These are phyloP conservation scores for Scortum barcoo DNA, from an alignment of 2,113 vertebrate genomes.

Conservation along the genomic window DNA sequence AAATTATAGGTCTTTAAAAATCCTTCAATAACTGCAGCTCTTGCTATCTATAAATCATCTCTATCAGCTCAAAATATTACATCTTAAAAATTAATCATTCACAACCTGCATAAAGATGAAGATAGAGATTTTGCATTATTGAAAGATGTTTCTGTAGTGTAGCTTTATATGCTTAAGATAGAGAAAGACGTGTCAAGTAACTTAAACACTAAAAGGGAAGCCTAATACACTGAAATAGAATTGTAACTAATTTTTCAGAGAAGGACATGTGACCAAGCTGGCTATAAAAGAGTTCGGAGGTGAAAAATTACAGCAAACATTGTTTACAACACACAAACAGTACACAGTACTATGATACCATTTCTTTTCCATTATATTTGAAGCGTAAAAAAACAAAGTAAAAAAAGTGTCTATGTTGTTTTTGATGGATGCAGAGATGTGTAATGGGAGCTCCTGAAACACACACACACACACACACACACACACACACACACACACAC, in stretches of 20 bases:
- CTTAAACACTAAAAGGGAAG: background rate
- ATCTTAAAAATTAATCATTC: background rate
- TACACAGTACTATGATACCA: background rate
- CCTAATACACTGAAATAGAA: background rate
- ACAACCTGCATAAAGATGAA: background rate
- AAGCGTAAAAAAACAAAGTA: constrained; percentile 54
- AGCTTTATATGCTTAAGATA: background rate
- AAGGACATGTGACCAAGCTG: background rate
- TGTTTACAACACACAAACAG: constrained; percentile 20
- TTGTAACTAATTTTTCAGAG: background rate
- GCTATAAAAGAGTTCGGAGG: background rate
- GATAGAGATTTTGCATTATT: background rate
- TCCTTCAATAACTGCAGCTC: background rate
- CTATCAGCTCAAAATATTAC: background rate
- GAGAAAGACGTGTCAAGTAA: background rate
- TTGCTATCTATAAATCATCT: background rate
- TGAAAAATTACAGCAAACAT: constrained; percentile 31
- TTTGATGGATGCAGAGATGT: constrained; percentile 69
- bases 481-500: constrained; percentile 35
- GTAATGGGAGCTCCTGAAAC: constrained; percentile 65
- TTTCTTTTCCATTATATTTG: constrained; percentile 26
- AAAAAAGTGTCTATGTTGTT: constrained; percentile 25
- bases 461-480: constrained; percentile 25
- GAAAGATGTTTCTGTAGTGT: background rate
- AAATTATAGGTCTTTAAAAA: constrained; percentile 2